Percentiles rank a stretch among this genome's conserved stretches.
Evolutionary conservation across 2,797 vertebrate genomes (phyloP).

Genomic region (Kryptolebias ocellatus): DNA sequence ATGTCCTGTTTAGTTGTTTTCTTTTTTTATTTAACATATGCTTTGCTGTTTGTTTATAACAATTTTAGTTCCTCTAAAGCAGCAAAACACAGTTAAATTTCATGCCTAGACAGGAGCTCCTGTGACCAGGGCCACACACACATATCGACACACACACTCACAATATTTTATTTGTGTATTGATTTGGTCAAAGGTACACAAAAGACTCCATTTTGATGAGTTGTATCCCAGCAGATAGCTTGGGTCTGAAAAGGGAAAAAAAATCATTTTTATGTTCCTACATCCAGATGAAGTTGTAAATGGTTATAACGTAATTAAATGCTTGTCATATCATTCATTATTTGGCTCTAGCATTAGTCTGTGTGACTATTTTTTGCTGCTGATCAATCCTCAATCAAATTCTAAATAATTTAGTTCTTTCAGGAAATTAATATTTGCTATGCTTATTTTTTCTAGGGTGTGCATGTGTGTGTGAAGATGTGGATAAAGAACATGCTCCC

Average conservation of each 20-base stretch:
- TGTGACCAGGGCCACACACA: conserved; percentile 5
- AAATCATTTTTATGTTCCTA: conserved; percentile 85
- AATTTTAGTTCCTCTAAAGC: neutral
- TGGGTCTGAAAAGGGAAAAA: conserved; percentile 46
- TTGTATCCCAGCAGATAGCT: conserved; percentile 81
- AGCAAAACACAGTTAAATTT: conserved; percentile 13
- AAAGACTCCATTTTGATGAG: conserved; percentile 82
- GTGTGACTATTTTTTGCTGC: conserved; percentile 77
- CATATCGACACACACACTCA: conserved; percentile 7
- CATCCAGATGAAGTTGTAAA: conserved; percentile 86
- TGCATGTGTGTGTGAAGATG: conserved; percentile 1
- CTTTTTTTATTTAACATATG: neutral
- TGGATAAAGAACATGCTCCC: conserved; percentile 35
- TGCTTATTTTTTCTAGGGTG: conserved; percentile 38
- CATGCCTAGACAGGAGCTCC: conserved; percentile 19
- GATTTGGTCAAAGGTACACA: conserved; percentile 82
- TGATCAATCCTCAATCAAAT: conserved; percentile 86
- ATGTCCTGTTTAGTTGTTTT: neutral
- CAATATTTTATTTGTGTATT: conserved; percentile 82
- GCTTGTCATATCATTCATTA: conserved; percentile 83
- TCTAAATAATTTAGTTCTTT: conserved; percentile 86
- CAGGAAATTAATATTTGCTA: conserved; percentile 84
- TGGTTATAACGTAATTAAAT: conserved; percentile 37
- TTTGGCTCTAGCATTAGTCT: conserved; percentile 82
- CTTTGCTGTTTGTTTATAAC: neutral